A percentile compares a stretch with the other conserved stretches of the same genome.
These are phyloP conservation scores for Bostrychus sinensis DNA, from an alignment of 2,113 vertebrate species.

Conservation along the genomic window DNA sequence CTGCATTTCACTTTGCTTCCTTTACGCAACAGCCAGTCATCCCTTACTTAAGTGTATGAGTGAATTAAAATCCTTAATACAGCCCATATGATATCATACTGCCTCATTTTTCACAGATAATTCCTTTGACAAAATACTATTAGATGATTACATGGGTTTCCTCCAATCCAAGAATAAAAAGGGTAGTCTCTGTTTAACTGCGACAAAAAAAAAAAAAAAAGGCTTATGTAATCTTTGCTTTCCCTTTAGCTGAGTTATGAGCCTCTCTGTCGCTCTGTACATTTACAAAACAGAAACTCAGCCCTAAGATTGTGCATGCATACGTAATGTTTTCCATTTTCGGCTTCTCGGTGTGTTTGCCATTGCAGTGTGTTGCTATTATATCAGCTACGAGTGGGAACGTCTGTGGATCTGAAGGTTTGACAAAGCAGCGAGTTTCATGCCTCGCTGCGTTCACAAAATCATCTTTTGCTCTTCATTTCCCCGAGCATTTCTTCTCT, in stretches of 20 bases:
- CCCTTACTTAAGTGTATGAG: too few relatives aligned
- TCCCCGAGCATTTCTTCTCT: conserved; percentile 15
- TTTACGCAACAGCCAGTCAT: too few relatives aligned
- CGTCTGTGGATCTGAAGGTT: conserved; percentile 41
- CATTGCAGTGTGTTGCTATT: conserved; percentile 39
- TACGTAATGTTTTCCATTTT: conserved; percentile 56
- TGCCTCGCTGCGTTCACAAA: conserved; percentile 32
- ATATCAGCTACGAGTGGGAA: conserved; percentile 33
- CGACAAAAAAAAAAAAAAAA: too few relatives aligned
- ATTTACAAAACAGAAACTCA: conserved; percentile 50
- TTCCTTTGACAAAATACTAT: too few relatives aligned
- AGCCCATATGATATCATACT: too few relatives aligned
- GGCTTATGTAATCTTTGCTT: conserved; percentile 31
- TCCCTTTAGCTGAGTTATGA: conserved; percentile 28
- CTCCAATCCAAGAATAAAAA: too few relatives aligned
- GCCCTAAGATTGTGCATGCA: conserved; percentile 50
- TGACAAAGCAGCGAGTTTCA: conserved; percentile 38
- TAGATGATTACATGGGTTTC: too few relatives aligned
- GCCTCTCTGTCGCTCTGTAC: conserved; percentile 31
- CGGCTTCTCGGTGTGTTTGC: conserved; percentile 28
- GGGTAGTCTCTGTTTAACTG: background rate
- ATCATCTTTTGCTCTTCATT: conserved; percentile 45
- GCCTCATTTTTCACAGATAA: too few relatives aligned
- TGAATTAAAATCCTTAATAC: too few relatives aligned
- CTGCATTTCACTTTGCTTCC: too few relatives aligned